Percentiles rank a stretch among this genome's conserved stretches.
Evolutionary conservation across 2,797 vertebrate species (phyloP).

Genomic region (Acanthis flammea): DNA sequence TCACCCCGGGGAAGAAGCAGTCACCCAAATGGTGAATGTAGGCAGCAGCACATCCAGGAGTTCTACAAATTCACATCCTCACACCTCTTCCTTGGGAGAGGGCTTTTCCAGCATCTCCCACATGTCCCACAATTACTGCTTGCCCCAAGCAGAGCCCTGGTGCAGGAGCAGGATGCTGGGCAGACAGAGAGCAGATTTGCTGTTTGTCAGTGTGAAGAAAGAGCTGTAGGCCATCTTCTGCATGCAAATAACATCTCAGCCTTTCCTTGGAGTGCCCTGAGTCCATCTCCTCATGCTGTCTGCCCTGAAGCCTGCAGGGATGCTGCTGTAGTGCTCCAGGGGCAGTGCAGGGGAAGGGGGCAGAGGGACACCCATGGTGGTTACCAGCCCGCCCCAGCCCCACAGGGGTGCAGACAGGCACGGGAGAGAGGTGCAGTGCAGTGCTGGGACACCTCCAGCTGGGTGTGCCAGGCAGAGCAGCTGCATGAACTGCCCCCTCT

Average conservation of each 20-base stretch:
- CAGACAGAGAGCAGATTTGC: not conserved
- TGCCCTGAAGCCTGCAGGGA: not conserved
- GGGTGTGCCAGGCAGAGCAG: not conserved
- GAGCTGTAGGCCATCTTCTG: not conserved
- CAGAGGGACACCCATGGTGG: not conserved
- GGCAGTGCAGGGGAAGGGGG: not conserved
- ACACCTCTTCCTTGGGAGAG: not conserved
- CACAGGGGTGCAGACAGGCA: fast-evolving
- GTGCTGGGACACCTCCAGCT: not conserved
- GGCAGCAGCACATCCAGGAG: not conserved
- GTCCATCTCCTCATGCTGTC: fast-evolving
- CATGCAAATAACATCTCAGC: not conserved
- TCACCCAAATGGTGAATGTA: fast-evolving
- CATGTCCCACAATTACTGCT: fast-evolving
- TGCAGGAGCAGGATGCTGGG: fast-evolving
- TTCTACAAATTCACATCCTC: not conserved
- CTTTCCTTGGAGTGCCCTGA: not conserved
- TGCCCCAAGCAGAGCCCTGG: fast-evolving
- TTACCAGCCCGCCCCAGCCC: not conserved
- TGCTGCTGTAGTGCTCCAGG: fast-evolving
- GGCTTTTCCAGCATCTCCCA: not conserved
- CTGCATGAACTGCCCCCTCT: not conserved
- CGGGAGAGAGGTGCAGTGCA: not conserved
- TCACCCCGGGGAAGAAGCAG: not conserved
- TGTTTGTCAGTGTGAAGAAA: fast-evolving